These are phyloP conservation scores for Cryptus viduatorius DNA, from an alignment of 2,888 invertebrate genomes.

Conservation along the genomic window DNA sequence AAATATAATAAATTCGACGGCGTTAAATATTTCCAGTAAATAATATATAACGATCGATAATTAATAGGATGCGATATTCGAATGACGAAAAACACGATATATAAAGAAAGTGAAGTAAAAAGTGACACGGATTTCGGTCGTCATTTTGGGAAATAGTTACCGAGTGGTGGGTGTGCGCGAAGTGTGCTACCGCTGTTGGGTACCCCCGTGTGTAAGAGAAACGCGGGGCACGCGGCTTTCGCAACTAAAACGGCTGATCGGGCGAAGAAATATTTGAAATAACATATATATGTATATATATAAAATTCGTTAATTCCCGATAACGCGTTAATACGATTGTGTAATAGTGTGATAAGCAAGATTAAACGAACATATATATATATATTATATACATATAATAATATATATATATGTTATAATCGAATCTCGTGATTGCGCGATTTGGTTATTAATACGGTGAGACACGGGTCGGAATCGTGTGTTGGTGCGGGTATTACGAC, in stretches of 20 bases:
- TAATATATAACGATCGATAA: slow-evolving; percentile 19
- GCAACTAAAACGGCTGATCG: slow-evolving; percentile 49
- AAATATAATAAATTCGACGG: not conserved
- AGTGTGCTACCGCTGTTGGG: slow-evolving; percentile 27
- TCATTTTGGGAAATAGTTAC: slow-evolving; percentile 38
- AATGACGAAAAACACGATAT: not conserved
- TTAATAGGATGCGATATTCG: not conserved
- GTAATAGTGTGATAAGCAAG: slow-evolving; percentile 19
- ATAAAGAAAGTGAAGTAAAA: not conserved
- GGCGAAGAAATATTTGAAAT: not conserved
- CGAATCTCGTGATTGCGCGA: slow-evolving; percentile 31
- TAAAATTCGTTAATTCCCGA: not conserved
- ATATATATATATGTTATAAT: slow-evolving; percentile 9
- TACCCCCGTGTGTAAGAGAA: slow-evolving; percentile 34
- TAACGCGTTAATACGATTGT: slow-evolving; percentile 19
- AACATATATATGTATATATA: not conserved
- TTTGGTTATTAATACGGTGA: slow-evolving; percentile 12
- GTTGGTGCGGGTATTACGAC: slow-evolving; percentile 68
- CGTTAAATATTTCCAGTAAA: not conserved
- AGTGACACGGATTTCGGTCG: slow-evolving; percentile 15
- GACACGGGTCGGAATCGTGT: slow-evolving; percentile 40
- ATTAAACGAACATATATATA: not conserved
- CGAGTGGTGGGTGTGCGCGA: slow-evolving; percentile 41
- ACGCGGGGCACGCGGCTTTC: slow-evolving; percentile 58
- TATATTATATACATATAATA: not conserved